Percentiles rank a stretch among this genome's conserved stretches.
phyloP scores from a whole-genome alignment of 2,113 vertebrate species.

The Poeciliopsis occidentalis region DNA sequence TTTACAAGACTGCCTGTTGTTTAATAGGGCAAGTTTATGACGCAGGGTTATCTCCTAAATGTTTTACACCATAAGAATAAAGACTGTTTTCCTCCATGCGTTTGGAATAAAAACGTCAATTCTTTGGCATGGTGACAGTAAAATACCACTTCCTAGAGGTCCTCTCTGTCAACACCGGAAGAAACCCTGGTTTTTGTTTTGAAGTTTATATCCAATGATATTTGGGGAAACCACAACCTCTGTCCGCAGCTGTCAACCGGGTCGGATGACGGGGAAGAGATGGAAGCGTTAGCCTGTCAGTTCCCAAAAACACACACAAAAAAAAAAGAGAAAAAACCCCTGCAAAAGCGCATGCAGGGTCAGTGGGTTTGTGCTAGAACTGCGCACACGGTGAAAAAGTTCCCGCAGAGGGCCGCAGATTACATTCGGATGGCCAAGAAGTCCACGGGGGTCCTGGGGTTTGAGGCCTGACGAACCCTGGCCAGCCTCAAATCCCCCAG shows the following conservation, averaged over 20 bases:
- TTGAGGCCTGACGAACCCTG: slow-evolving; percentile 68
- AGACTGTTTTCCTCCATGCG: background rate
- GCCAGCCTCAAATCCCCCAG: slow-evolving; percentile 70
- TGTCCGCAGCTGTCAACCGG: too few species aligned
- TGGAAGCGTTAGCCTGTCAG: too few species aligned
- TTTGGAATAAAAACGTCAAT: background rate
- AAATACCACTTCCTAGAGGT: background rate
- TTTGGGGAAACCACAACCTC: background rate
- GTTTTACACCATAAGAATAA: slow-evolving; percentile 21
- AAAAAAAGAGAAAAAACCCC: too few species aligned
- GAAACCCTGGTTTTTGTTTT: background rate
- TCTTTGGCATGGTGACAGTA: background rate
- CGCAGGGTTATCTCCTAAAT: slow-evolving; percentile 22
- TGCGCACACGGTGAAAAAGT: too few species aligned
- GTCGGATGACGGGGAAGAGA: too few species aligned
- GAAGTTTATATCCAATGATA: background rate
- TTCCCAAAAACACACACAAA: too few species aligned
- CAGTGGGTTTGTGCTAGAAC: too few species aligned
- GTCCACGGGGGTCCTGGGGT: slow-evolving; percentile 67
- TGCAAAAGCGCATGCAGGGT: too few species aligned
- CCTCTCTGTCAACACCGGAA: background rate
- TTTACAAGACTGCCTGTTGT: slow-evolving; percentile 21
- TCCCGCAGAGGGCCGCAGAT: background rate
- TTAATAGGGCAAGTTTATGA: slow-evolving; percentile 28
- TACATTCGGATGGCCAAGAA: slow-evolving; percentile 69